Evolutionary conservation across 2,888 invertebrate genomes (phyloP), one percentile per base, ranked within the genome.

Genomic region (Eledona agricola): DNA sequence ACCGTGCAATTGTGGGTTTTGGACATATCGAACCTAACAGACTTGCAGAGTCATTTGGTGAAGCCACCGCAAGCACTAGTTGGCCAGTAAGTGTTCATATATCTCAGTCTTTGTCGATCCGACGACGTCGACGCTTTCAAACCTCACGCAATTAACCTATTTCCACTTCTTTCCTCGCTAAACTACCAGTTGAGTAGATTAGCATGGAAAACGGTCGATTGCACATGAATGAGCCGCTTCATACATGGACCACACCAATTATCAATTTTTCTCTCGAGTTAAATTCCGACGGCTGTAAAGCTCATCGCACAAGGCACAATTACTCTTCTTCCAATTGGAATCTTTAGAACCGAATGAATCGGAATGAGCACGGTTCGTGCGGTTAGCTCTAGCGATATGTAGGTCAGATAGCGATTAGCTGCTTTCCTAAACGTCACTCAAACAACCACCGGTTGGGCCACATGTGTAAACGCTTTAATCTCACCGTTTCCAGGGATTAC

Each of bases 1-100:
- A 87, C 85, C 70, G 91, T 91, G 46, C 85, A 84, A 64, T 79
- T 95, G 47, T 92, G 89, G 86, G 82, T 95, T 60, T 83, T 91
- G 61, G 87, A 90, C 69, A 82, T 93, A 55, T 81, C 82, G 61
- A 88, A 89, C 74, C 72, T 82, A 42, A 84, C 83, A 32, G 81
- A 82, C 58, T 82, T 86, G 60, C 81, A 82, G 57, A 79, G 83
- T 72, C 83, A 83, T 79, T 81, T 84, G 74, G 82, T 92, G 49
- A 83, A 81, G 64, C 90, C 91, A 56, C 93, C 92, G 25, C 81
- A 81, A 69, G 83, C 86, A 35, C 79, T 92, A 67, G 83, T 87
- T 72, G 89, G 86, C 75, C 90, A 90, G 92, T 92, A 81, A 81
- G 92, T 85, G 73, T 62, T 57, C 19, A n/a, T n/a, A n/a, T n/a